phyloP scores from a whole-genome alignment of 2,888 invertebrate species.

The Oscheius onirici region DNA sequence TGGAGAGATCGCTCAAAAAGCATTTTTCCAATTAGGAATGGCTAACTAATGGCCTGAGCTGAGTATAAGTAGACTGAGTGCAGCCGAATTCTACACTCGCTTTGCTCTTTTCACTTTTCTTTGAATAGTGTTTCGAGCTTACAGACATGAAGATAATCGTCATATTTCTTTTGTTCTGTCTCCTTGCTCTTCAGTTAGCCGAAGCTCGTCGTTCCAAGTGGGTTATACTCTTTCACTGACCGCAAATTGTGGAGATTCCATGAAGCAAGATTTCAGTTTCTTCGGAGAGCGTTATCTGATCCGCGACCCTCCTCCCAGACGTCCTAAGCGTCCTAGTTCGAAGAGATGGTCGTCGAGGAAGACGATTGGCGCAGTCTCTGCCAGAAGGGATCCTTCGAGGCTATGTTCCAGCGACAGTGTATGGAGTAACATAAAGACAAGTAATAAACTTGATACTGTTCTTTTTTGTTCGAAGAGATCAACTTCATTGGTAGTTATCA shows the following conservation, averaged over 20 bases:
- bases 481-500: no score
- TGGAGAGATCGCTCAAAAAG: neutral
- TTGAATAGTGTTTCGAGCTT: no score
- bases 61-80: no score
- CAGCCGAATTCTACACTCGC: no score
- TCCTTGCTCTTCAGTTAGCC: neutral
- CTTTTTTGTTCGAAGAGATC: no score
- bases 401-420: no score
- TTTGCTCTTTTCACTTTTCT: no score
- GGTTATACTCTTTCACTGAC: neutral
- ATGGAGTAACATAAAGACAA: no score
- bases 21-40: neutral
- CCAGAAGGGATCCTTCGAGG: neutral
- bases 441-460: no score
- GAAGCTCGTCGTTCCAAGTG: neutral
- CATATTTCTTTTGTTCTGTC: neutral
- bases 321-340: conserved; percentile 7
- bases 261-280: conserved; percentile 10
- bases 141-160: neutral
- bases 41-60: no score
- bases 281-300: conserved; percentile 15
- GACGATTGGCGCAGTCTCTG: neutral
- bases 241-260: no score
- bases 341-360: neutral
- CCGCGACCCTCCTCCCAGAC: neutral